A percentile compares a stretch with the other conserved stretches of the same genome.
phyloP scores from a whole-genome alignment of 2,797 vertebrate species.

The Florisuga fusca region DNA sequence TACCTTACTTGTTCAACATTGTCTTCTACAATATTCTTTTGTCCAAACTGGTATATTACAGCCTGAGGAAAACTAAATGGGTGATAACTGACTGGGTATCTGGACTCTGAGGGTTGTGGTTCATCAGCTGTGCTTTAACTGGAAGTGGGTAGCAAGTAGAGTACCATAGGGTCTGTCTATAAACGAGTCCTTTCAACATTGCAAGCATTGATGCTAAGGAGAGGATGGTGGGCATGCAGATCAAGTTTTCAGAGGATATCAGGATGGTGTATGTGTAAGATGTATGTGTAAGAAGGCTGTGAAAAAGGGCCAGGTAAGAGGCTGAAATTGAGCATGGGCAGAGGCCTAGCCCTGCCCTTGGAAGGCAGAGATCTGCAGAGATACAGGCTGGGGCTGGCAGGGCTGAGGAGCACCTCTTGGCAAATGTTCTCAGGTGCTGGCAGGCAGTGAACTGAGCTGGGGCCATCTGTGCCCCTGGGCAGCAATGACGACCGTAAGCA shows the following conservation, averaged over 20 bases:
- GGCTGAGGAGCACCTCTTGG: not conserved
- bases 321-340: not conserved
- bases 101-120: not conserved
- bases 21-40: not conserved
- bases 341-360: not conserved
- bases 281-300: not conserved
- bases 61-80: not conserved
- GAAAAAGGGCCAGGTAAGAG: not conserved
- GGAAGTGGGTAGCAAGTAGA: not conserved
- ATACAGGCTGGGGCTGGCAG: not conserved
- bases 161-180: not conserved
- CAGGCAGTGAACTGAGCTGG: not conserved
- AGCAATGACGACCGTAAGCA: not conserved
- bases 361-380: not conserved
- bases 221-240: rapidly evolving
- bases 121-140: not conserved
- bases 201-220: not conserved
- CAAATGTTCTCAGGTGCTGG: rapidly evolving
- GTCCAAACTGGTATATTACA: not conserved
- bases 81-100: not conserved
- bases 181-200: not conserved
- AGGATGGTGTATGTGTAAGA: no score
- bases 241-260: not conserved
- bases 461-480: not conserved
- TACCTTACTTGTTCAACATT: not conserved